These are phyloP conservation scores for Delia radicum DNA, from an alignment of 1,140 invertebrate genomes.

Conservation along the genomic window DNA sequence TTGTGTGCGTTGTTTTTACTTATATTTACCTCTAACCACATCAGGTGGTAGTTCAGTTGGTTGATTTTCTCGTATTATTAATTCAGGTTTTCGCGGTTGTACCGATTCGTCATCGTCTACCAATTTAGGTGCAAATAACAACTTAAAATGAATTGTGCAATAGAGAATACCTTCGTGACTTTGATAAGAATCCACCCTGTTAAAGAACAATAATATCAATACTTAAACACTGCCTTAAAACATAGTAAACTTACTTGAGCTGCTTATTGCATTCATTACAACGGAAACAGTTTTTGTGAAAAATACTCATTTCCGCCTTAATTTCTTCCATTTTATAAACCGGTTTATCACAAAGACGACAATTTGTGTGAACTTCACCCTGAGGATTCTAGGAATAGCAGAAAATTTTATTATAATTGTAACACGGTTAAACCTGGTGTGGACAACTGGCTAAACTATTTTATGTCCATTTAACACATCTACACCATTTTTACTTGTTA, in stretches of 20 bases:
- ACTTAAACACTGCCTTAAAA: not conserved
- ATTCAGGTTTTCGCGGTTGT: constrained; percentile 72
- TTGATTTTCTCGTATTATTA: constrained; percentile 90
- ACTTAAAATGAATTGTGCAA: constrained; percentile 91
- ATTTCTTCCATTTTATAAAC: constrained; percentile 94
- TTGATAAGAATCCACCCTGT: constrained; percentile 83
- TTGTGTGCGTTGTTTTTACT: too few species aligned
- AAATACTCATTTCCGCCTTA: constrained; percentile 81
- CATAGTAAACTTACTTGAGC: constrained; percentile 68
- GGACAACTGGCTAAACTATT: too few species aligned
- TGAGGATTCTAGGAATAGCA: constrained; percentile 25
- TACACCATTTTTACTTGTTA: too few species aligned
- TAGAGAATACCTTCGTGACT: constrained; percentile 85
- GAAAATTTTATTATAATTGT: not conserved
- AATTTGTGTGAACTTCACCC: constrained; percentile 60
- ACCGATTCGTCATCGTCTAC: constrained; percentile 72
- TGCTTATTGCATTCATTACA: constrained; percentile 87
- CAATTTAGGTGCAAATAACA: constrained; percentile 87
- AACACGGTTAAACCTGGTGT: too few species aligned
- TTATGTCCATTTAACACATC: too few species aligned
- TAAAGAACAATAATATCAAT: constrained; percentile 5
- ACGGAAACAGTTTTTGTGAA: constrained; percentile 91
- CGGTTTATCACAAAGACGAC: constrained; percentile 79
- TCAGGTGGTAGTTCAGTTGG: constrained; percentile 85
- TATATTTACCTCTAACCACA: constrained; percentile 78